Evolutionary conservation across 1,140 invertebrate species (phyloP), one percentile per base, ranked within the genome.

Genomic region (Nasonia vitripennis): DNA sequence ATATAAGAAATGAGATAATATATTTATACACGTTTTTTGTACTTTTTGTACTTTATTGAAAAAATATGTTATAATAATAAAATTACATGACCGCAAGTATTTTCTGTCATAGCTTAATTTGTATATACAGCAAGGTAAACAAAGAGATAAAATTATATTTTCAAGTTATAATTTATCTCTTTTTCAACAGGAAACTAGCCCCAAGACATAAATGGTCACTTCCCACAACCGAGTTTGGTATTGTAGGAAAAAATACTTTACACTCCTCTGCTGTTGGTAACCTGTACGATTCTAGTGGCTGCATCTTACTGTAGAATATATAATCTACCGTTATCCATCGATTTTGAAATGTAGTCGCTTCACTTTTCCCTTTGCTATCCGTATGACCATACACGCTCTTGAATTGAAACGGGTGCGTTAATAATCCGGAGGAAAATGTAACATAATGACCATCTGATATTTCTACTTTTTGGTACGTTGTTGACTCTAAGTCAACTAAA

Each of bases 261-360:
- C 97, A 95, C 86, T 97, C 94, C 0, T 90, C 84, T 0, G 91
- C 90, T 1, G 95, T 95, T 17, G 96, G 95, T 73, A 98, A 92
- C 27, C 91, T 92, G 68, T 96, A 96, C 11, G 94, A 93, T 45
- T 95, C 94, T 31, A 96, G 31, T 10, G 96, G 92, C 88, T 94
- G 94, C 75, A 92, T 85, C 45, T 93, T 95, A 93, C 94, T 96
- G 87, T 96, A 96, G 89, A 97, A 96, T 86, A 98, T 96, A 89
- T 97, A 97, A 93, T 97, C 97, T 0, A 97, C 97, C 0, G 95
- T 96, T 11, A 96, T 92, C 97, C 97, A 97, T n/a, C 92, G 86
- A 70, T 96, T 92, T 88, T 97, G 97, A 92, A 94, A 94, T 0
- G 97, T 97, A 2, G 96, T 96, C 0, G 95, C 96, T 87, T 95